phyloP scores from a whole-genome alignment of 2,797 vertebrate genomes.

The Sebastes itinus region DNA sequence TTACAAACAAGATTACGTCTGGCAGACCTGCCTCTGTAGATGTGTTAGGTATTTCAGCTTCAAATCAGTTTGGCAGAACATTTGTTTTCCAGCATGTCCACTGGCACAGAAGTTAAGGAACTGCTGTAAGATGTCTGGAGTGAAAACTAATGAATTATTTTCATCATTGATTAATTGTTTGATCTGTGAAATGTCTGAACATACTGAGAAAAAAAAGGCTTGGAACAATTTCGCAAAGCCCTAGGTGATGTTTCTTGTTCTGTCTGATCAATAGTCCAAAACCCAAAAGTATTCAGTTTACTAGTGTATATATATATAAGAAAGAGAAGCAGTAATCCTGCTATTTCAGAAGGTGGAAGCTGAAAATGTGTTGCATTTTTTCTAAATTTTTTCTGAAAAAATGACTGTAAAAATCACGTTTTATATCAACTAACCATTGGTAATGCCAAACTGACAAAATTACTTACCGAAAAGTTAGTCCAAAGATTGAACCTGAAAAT shows the following conservation, averaged over 20 bases:
- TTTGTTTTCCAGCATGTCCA: not conserved
- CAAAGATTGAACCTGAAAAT: not conserved
- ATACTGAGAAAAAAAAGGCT: not conserved
- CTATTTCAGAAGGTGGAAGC: not conserved
- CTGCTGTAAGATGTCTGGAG: not conserved
- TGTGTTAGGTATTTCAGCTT: not conserved
- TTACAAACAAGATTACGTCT: constrained; percentile 3
- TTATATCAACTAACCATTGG: not conserved
- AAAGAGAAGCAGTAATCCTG: not conserved
- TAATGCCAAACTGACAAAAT: not conserved
- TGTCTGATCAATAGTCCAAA: not conserved
- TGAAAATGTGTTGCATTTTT: not conserved
- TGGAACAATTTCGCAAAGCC: not conserved
- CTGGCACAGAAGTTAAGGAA: not conserved
- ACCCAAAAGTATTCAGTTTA: not conserved
- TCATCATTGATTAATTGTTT: not conserved
- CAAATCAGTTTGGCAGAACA: not conserved
- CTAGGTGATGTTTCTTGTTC: not conserved
- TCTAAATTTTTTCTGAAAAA: not conserved
- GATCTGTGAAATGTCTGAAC: not conserved
- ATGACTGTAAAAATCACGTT: not conserved
- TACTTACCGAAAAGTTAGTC: not conserved
- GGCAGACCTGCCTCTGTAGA: not conserved
- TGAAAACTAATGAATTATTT: not conserved
- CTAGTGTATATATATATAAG: not conserved